Base-by-base conservation (phyloP, 2,888 invertebrate genomes). In the Therioaphis trifolii region DNA sequence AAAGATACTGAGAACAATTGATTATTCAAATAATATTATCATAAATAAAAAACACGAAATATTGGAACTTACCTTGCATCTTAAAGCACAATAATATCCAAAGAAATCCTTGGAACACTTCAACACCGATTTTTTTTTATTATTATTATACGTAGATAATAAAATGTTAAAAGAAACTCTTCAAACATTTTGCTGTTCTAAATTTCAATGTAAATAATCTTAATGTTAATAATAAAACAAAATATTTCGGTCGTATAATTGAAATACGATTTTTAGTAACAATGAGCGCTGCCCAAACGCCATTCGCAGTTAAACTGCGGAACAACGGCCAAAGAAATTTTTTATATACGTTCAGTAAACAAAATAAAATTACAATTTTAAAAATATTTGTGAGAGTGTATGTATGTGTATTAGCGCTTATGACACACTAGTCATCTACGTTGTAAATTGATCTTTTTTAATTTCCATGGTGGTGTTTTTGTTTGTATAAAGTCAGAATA, bases 381-480 rank as follows among this genome's bases (percentile, higher is more conserved):
- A 61, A 52, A 24, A 40, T 43, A 24, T 43, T 7, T 27, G 43
- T 18, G 14, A 21, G 4, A 15, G 21, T 74, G 15, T 35, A 15
- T 12, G 18, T n/a, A n/a, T n/a, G 40, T 49, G 27, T 49, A 14
- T 4, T 21, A 15, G 24, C 15, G 27, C 46, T 11, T 43, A 49
- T 71, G 18, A 58, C 24, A n/a, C 11, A 46, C 27, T n/a, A 18
- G 24, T 29, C 35, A 35, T 35, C 35, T 63, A 43, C 18, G 52
- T 66, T 27, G 15, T 55, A 78, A 69, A 78, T 55, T 55, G 68
- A 55, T 78, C 68, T 79, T 69, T 79, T 79, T 79, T 55, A 43
- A 43, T 35, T 79, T 66, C 14, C 55, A 40, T 21, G 35, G 35
- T 18, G 4, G 40, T n/a, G 52, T n/a, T 68, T 69, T 68, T 79